phyloP scores from a whole-genome alignment of 1,140 invertebrate genomes.

The Chironomus tepperi region DNA sequence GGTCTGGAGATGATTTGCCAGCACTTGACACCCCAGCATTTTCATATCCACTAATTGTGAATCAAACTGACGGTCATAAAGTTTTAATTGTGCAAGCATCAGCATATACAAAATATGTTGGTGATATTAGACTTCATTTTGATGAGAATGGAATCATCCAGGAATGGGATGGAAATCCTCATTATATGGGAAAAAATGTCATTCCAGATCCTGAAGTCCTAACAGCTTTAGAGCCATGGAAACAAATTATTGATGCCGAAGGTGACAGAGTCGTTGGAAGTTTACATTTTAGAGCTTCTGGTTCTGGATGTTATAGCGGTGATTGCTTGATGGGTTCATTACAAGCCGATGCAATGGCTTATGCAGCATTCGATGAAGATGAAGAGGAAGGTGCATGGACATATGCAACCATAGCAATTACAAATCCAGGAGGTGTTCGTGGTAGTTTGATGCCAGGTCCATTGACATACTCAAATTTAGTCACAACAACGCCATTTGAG shows the following conservation, averaged over 20 bases:
- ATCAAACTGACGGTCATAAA: conserved; percentile 42
- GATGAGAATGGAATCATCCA: conserved; percentile 57
- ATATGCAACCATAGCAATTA: conserved; percentile 57
- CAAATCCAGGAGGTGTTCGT: conserved; percentile 63
- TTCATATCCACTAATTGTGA: conserved; percentile 57
- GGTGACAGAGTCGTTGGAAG: conserved; percentile 49
- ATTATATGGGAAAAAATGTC: conserved; percentile 50
- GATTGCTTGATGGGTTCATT: conserved; percentile 73
- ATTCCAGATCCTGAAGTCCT: neutral
- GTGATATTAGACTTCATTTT: conserved; percentile 62
- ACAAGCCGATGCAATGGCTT: conserved; percentile 62
- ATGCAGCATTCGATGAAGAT: conserved; percentile 40
- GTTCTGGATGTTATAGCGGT: conserved; percentile 44
- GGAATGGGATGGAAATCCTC: conserved; percentile 62
- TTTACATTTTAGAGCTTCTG: conserved; percentile 49
- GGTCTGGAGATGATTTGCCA: conserved; percentile 45
- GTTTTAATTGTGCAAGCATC: conserved; percentile 65
- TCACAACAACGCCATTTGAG: conserved; percentile 59
- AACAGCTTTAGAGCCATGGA: conserved; percentile 43
- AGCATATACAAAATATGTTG: conserved; percentile 64
- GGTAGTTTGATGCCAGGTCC: neutral
- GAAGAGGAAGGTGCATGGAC: conserved; percentile 48
- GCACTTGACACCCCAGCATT: conserved; percentile 47
- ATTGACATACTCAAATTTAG: conserved; percentile 55
- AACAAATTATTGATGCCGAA: conserved; percentile 47